Conservation (phyloP, 2,113 vertebrate species). For the Serinus canaria region DNA sequence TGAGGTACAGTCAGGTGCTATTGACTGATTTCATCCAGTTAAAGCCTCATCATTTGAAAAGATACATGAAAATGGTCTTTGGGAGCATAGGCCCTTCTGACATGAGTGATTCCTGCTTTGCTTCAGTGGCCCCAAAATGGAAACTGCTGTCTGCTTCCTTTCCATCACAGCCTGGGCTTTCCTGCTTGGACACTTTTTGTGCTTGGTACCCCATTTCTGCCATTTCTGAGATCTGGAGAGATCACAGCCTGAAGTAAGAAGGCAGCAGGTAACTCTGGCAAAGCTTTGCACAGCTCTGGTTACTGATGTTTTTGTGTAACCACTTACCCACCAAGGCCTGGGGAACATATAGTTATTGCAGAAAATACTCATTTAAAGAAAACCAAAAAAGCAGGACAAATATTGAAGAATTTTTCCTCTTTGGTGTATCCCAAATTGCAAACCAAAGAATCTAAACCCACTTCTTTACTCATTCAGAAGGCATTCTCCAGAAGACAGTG, state of each 20-base stretch:
- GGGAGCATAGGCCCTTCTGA: not conserved
- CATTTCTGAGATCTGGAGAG: not conserved
- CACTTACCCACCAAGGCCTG: no score
- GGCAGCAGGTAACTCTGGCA: not conserved
- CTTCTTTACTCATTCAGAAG: not conserved
- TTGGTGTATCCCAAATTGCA: not conserved
- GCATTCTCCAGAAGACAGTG: not conserved
- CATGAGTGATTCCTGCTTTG: not conserved
- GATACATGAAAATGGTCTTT: not conserved
- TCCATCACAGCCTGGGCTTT: not conserved
- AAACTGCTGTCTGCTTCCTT: not conserved
- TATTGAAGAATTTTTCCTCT: not conserved
- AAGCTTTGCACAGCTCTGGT: not conserved
- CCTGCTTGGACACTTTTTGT: not conserved
- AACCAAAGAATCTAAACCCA: not conserved
- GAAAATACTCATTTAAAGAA: not conserved
- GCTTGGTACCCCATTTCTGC: not conserved
- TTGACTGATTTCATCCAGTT: not conserved
- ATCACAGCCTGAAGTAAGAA: not conserved
- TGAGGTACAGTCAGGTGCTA: not conserved
- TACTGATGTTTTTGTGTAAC: not conserved
- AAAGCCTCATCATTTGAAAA: not conserved
- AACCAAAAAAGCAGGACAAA: not conserved
- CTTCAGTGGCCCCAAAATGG: not conserved
- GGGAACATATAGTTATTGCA: rapidly evolving